These are phyloP conservation scores for Drosophila melanogaster DNA, from an alignment of 1,140 invertebrate genomes.

Conservation along the genomic window DNA sequence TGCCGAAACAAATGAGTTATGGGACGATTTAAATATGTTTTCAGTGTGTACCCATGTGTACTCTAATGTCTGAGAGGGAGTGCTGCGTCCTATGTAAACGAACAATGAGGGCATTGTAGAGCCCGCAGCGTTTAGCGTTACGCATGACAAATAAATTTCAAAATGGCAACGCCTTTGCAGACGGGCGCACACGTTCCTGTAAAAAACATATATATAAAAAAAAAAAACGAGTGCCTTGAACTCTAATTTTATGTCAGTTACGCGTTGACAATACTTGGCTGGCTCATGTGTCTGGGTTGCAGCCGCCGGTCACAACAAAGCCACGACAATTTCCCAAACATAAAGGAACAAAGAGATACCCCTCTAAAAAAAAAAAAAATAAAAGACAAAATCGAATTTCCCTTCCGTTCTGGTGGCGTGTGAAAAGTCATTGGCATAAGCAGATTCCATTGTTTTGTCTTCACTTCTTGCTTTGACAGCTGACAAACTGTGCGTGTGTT, in stretches of 20 bases:
- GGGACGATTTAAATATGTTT: not conserved
- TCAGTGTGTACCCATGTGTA: conserved; percentile 9
- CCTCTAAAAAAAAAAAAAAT: conserved; percentile 2
- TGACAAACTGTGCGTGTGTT: conserved; percentile 39
- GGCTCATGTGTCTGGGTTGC: conserved; percentile 20
- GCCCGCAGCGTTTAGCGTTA: conserved; percentile 44
- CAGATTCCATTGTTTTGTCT: conserved; percentile 38
- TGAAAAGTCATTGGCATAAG: conserved; percentile 57
- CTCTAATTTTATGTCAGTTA: conserved; percentile 27
- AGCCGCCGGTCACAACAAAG: conserved; percentile 43
- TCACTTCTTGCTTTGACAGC: conserved; percentile 39
- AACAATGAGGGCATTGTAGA: conserved; percentile 17
- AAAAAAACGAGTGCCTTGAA: conserved; percentile 60
- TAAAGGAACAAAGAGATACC: conserved; percentile 11
- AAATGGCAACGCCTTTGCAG: conserved; percentile 54
- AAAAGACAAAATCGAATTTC: conserved; percentile 49
- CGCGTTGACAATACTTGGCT: conserved; percentile 30
- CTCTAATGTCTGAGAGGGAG: conserved; percentile 10
- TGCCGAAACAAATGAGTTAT: too few species aligned
- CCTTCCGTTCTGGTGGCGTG: conserved; percentile 46
- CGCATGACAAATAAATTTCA: conserved; percentile 70
- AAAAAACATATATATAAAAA: not conserved
- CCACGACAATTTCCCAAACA: conserved; percentile 15
- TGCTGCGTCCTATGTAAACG: conserved; percentile 20
- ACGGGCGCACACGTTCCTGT: conserved; percentile 11